Evolutionary conservation across 2,113 vertebrate genomes (phyloP), one percentile per base, ranked within the genome.

Genomic region (Laticauda colubrina): DNA sequence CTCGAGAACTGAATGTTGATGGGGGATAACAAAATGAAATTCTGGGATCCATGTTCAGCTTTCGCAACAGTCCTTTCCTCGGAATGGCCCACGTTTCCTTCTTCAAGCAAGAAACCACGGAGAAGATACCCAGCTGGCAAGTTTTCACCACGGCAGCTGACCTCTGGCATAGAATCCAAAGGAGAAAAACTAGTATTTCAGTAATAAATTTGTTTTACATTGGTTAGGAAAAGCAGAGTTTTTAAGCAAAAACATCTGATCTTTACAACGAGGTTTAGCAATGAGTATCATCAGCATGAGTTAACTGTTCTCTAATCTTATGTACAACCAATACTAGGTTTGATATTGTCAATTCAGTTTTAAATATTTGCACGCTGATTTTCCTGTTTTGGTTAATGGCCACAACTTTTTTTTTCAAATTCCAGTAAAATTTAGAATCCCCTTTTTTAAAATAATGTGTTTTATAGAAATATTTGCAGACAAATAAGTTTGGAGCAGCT

Each of bases 41-140:
- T 93, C 98, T 97, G 21, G 98, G 94, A 97, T 99, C 98, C 97
- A 98, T 59, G 1, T 95, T 96, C 20, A 98, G 96, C 93, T 98
- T 98, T 89, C 98, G 93, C 69, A 95, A 97, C 88, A 98, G 94
- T 45, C 98, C 98, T 96, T 75, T 96, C 20, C 95, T 98, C 92
- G 97, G 97, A 93, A 99, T 94, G 1, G 96, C 98, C 96, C 98
- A 98, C 18, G 91, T 98, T 96, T 99, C 98, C 94, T 95, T 98
- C 96, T 98, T 98, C 93, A 99, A 97, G 95, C 98, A 98, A 59
- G 98, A 98, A 93, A 99, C 95, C 0, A 99, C 98, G 14, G 98
- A 98, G 96, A 99, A 98, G 92, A 98, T 93, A n/a, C 98, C 98
- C 48, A 99, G 94, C 20, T 97, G 97, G 95, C 98, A 98, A 92